Base-by-base conservation (phyloP, 1,140 invertebrate species). In the Bombus sibiricus region DNA sequence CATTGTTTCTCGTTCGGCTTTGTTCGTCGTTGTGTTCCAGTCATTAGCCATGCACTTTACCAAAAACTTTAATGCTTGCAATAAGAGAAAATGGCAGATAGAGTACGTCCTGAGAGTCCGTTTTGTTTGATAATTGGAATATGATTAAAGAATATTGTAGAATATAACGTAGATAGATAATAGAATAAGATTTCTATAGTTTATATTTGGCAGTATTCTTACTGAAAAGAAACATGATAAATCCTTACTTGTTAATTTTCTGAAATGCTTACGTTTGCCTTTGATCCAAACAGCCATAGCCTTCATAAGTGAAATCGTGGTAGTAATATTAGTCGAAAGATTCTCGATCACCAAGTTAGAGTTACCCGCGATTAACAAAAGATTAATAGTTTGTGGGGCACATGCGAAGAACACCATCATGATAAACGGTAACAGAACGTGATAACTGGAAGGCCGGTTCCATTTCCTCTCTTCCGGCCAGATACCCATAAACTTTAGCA, bases 301-400 rank as follows among this genome's bases (percentile, higher is more conserved):
- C 22, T 91, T 91, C 25, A 91, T 22, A 6, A 89, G 0, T 2
- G 77, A 66, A 28, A 89, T 75, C 0, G 72, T 75, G 43, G 89
- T 57, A 0, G 86, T 68, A 39, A 91, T 8, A 3, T 91, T 91
- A 28, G 8, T 86, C 18, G 88, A 83, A 0, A 91, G 59, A 41
- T 91, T 91, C 34, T 91, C 84, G 2, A 88, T 34, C 28, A 88
- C n/a, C 32, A 64, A 28, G 9, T 90, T 64, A 15, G 91, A 47
- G 41, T 91, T 74, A 4, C 64, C 41, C 68, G 62, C 83, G 3
- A 89, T 72, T 2, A 53, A 34, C 0, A 47, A 15, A 6, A 91
- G 39, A 71, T 89, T 83, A 22, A 72, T 25, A 0, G 83, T 88
- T 59, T 91, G 88, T 0, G 88, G 83, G 0, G 28, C 12, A 15